Evolutionary conservation across 2,888 invertebrate genomes (phyloP).

Genomic region (Ornithoptera alexandrae): DNA sequence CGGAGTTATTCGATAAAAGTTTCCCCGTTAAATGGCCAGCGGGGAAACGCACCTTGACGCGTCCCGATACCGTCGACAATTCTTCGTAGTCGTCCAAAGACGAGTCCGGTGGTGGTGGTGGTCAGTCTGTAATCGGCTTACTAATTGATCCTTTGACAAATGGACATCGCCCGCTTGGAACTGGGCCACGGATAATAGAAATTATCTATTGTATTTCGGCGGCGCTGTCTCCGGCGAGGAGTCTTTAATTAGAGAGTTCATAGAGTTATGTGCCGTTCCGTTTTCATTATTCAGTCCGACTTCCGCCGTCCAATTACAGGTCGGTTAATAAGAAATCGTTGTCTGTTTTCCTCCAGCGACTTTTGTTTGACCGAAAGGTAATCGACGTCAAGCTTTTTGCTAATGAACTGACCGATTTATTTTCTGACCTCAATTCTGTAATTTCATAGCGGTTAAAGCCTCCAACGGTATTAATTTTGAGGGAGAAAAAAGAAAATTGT

Average conservation of each 20-base stretch:
- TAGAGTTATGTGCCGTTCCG: conserved; percentile 13
- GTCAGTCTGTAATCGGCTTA: conserved; percentile 33
- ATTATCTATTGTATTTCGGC: conserved; percentile 25
- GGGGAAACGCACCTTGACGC: conserved; percentile 4
- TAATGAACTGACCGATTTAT: conserved; percentile 25
- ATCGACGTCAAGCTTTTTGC: conserved; percentile 9
- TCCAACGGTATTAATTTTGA: too few relatives aligned
- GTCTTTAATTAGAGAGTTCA: conserved; percentile 25
- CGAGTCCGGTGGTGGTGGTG: conserved; percentile 7
- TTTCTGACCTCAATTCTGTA: conserved; percentile 1
- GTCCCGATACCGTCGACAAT: conserved; percentile 3
- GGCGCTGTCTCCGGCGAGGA: conserved; percentile 6
- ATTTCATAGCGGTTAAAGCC: too few relatives aligned
- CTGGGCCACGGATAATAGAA: conserved; percentile 25
- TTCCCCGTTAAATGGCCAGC: neutral
- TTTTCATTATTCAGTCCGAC: conserved; percentile 15
- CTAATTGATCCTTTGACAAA: conserved; percentile 34
- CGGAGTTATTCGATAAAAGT: neutral
- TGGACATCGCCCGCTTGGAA: conserved; percentile 23
- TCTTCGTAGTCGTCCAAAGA: conserved; percentile 1
- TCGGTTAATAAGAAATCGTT: conserved; percentile 11
- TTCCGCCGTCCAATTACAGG: conserved; percentile 5
- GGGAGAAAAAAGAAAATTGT: too few relatives aligned
- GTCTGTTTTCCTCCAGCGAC: conserved; percentile 15
- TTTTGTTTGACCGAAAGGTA: conserved; percentile 21